These are phyloP conservation scores for Cyphomyrus discorhynchus DNA, from an alignment of 2,113 vertebrate species.

Conservation along the genomic window DNA sequence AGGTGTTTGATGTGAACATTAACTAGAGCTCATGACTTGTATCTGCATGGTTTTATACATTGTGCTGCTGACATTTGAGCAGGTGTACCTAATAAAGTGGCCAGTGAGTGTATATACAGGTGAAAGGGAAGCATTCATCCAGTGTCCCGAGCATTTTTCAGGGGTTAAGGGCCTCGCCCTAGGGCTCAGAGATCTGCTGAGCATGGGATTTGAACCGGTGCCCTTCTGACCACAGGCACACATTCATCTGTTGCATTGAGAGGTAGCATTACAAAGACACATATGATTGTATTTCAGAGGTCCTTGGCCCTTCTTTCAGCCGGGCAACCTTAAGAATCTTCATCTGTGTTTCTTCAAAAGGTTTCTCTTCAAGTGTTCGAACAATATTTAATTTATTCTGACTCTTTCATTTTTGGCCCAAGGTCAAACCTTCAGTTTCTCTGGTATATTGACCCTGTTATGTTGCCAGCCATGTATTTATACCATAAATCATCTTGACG, in stretches of 20 bases:
- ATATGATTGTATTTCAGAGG: background rate
- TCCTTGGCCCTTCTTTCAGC: background rate
- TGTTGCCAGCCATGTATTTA: conserved; percentile 28
- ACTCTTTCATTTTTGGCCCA: conserved; percentile 30
- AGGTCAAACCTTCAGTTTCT: conserved; percentile 41
- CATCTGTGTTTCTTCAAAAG: background rate
- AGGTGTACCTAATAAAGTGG: background rate
- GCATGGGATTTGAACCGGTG: background rate
- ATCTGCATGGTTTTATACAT: background rate
- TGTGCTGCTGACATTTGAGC: background rate
- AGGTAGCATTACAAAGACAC: background rate
- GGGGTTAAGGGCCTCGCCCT: background rate
- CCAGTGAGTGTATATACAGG: background rate
- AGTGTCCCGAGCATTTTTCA: background rate
- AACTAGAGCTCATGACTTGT: background rate
- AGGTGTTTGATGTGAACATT: background rate
- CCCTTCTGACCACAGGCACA: background rate
- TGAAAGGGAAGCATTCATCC: background rate
- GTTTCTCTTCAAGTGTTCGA: background rate
- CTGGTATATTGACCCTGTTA: conserved; percentile 16
- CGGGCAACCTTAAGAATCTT: background rate
- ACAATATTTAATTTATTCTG: background rate
- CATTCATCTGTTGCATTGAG: background rate
- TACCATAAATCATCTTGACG: conserved; percentile 30
- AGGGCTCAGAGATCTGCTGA: background rate